Base-by-base conservation (phyloP, 1,140 invertebrate species). In the Zaprionus lachaisei region DNA sequence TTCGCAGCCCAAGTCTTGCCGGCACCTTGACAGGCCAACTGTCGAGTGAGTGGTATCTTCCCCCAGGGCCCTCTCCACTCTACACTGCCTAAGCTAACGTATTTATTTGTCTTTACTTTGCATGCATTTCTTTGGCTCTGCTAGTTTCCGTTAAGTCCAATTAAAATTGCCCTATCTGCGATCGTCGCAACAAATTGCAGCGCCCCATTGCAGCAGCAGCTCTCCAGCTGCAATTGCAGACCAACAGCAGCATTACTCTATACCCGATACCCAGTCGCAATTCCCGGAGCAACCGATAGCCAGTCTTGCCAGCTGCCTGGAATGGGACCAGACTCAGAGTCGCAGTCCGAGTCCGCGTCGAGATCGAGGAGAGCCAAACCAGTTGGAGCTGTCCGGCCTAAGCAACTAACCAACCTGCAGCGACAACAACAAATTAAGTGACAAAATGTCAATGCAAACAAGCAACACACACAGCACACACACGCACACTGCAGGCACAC, bases 361-460 rank as follows among this genome's bases (percentile, higher is more conserved):
- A 28, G 14, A 44, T 56, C 71, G 34, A 34, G 6, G 49, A 54
- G 34, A 49, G 44, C 55, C 37, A 77, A 77, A 72, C 70, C 74
- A 72, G 69, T 77, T 77, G 44, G 41, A 17, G 57, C 31, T 72
- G 58, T 41, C 72, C 67, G 65, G 51, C 28, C 49, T 54, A 72
- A 51, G n/a, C 71, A 69, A 55, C 60, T 63, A 72, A 65, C 64
- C 75, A 71, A 68, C 72, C 82, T 72, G 75, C 74, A 67, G 37
- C 62, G 34, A 51, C 49, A 76, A 83, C 76, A 87, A 82, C 84
- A 91, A 91, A 91, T 84, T 80, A 85, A 91, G 83, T 91, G 89
- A 91, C 89, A 89, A 91, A 91, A 85, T 91, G 81, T 91, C 89
- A 89, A 89, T 89, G 66, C 79, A 69, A 81, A 84, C 80, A 66